Percentiles rank a stretch among this genome's conserved stretches.
These are phyloP conservation scores for Agonum fuliginosum DNA, from an alignment of 2,888 invertebrate species.

Conservation along the genomic window DNA sequence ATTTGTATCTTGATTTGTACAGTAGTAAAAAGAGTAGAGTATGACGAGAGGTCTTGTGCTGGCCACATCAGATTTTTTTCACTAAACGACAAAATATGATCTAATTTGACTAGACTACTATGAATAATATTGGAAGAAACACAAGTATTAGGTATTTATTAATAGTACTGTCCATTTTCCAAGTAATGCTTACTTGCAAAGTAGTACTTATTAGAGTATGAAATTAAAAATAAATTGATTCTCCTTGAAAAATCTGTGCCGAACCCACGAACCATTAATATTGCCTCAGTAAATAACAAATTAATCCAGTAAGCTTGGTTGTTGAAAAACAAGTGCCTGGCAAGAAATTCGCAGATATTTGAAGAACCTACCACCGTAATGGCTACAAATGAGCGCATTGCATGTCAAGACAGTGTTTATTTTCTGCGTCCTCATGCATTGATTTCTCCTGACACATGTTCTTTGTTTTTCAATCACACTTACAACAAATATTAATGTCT, in stretches of 20 bases:
- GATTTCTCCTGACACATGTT: slow-evolving; percentile 51
- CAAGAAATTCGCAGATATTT: slow-evolving; percentile 44
- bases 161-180: too few relatives aligned
- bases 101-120: too few relatives aligned
- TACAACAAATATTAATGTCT: slow-evolving; percentile 44
- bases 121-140: too few relatives aligned
- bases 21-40: too few relatives aligned
- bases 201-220: background rate
- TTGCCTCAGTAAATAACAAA: slow-evolving; percentile 28
- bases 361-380: slow-evolving; percentile 41
- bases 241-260: background rate
- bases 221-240: slow-evolving; percentile 27
- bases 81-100: too few relatives aligned
- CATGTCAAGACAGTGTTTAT: slow-evolving; percentile 42
- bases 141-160: too few relatives aligned
- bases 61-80: too few relatives aligned
- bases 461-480: slow-evolving; percentile 53
- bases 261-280: slow-evolving; percentile 8
- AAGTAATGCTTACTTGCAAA: too few relatives aligned
- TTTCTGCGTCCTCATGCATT: slow-evolving; percentile 41
- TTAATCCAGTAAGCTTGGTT: slow-evolving; percentile 34
- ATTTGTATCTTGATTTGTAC: too few relatives aligned
- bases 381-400: slow-evolving; percentile 48
- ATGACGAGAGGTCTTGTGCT: too few relatives aligned
- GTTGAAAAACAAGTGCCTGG: slow-evolving; percentile 33